Evolutionary conservation across 2,113 vertebrate species (phyloP).

Genomic region (Hypanus sabinus): DNA sequence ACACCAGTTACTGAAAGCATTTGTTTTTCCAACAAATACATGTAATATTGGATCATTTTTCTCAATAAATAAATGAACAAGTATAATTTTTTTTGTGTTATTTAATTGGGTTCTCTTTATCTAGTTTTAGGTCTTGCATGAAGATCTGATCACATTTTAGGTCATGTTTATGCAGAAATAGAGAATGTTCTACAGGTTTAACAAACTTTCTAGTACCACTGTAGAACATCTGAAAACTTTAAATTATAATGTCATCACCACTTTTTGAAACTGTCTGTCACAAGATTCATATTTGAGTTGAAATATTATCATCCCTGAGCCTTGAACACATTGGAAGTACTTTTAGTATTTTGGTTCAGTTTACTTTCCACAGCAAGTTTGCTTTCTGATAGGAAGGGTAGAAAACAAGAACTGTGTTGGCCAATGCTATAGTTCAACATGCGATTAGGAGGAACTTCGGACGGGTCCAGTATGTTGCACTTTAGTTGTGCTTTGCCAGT

Average conservation of each 20-base stretch:
- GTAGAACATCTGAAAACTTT: not conserved
- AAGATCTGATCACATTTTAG: too few relatives aligned
- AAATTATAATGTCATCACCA: not conserved
- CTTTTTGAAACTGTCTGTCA: not conserved
- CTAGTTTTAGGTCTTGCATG: too few relatives aligned
- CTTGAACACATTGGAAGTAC: not conserved
- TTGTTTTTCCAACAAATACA: too few relatives aligned
- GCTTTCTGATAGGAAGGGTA: not conserved
- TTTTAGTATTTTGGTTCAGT: not conserved
- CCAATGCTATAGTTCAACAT: not conserved
- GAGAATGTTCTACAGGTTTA: too few relatives aligned
- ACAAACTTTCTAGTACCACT: too few relatives aligned
- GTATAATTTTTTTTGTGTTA: too few relatives aligned
- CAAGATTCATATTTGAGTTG: not conserved
- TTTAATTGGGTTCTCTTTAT: too few relatives aligned
- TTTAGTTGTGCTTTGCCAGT: not conserved
- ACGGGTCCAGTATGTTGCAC: not conserved
- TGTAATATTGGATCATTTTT: too few relatives aligned
- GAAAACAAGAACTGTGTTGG: not conserved
- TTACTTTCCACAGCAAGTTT: not conserved
- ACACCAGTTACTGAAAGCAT: too few relatives aligned
- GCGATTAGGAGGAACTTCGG: not conserved
- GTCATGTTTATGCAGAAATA: too few relatives aligned
- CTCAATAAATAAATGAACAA: too few relatives aligned
- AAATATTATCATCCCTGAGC: not conserved